A percentile compares a stretch with the other conserved stretches of the same genome.
Evolutionary conservation across 1,140 invertebrate species (phyloP).

Genomic region (Scylla paramamosain): DNA sequence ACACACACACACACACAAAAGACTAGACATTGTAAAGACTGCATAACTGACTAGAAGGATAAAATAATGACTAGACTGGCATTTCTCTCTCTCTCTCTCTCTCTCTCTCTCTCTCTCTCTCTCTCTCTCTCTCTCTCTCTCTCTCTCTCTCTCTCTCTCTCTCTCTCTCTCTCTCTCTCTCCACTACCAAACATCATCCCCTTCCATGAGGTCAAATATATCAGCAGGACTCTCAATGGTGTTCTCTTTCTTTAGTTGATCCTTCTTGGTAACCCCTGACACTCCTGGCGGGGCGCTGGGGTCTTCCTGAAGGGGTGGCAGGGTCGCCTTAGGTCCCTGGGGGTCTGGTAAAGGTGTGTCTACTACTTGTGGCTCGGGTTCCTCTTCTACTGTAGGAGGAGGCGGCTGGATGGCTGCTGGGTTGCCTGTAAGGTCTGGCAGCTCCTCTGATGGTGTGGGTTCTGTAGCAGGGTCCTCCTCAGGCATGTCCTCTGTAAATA

Average conservation of each 20-base stretch:
- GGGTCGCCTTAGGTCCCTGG: background rate
- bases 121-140: too few species aligned
- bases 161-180: background rate
- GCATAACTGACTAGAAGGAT: too few species aligned
- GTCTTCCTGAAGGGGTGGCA: background rate
- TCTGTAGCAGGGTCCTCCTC: background rate
- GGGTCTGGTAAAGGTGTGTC: background rate
- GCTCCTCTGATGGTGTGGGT: background rate
- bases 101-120: too few species aligned
- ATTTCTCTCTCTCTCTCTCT: too few species aligned
- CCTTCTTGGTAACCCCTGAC: background rate
- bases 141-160: background rate
- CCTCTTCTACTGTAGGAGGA: background rate
- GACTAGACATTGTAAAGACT: too few species aligned
- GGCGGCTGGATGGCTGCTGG: background rate
- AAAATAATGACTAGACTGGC: background rate
- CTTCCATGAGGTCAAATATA: slow-evolving; percentile 34
- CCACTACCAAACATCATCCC: slow-evolving; percentile 34
- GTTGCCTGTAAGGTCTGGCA: background rate
- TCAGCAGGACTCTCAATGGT: slow-evolving; percentile 52
- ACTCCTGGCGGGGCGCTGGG: background rate
- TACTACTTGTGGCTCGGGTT: background rate
- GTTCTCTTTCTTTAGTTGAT: slow-evolving; percentile 19
- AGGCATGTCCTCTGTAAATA: background rate
- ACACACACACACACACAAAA: too few species aligned